A percentile compares a stretch with the other conserved stretches of the same genome.
phyloP scores from a whole-genome alignment of 2,113 vertebrate species.

The Gavialis gangeticus region DNA sequence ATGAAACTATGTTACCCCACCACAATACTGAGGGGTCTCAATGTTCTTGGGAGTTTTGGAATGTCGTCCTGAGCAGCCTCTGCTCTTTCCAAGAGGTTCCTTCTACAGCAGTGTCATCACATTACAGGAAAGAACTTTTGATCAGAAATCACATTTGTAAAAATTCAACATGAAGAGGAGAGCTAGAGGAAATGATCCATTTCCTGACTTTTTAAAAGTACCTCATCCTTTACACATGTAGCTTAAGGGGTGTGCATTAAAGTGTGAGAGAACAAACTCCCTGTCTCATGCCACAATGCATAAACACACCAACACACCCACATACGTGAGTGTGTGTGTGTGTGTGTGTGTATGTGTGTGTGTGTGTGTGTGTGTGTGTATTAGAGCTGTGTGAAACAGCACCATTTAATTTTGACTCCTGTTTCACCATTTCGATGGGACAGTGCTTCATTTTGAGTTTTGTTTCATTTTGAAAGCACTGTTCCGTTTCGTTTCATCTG shows the following conservation, averaged over 20 bases:
- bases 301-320: no score
- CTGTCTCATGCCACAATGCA: neutral
- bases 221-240: neutral
- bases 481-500: no score
- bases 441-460: no score
- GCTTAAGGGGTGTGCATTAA: neutral
- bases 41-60: neutral
- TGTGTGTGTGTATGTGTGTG: no score
- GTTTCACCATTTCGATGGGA: no score
- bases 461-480: no score
- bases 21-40: neutral
- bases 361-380: no score
- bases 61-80: neutral
- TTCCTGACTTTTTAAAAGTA: neutral
- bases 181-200: neutral
- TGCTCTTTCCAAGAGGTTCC: neutral
- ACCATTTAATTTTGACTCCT: no score
- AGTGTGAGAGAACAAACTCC: neutral
- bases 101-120: no score
- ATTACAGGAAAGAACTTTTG: neutral
- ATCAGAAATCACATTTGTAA: neutral
- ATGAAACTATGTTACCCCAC: neutral
- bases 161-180: neutral
- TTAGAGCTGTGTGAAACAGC: no score
- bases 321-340: no score